Base-by-base conservation (phyloP, 2,113 vertebrate species). In the Anser brachyrhynchus region DNA sequence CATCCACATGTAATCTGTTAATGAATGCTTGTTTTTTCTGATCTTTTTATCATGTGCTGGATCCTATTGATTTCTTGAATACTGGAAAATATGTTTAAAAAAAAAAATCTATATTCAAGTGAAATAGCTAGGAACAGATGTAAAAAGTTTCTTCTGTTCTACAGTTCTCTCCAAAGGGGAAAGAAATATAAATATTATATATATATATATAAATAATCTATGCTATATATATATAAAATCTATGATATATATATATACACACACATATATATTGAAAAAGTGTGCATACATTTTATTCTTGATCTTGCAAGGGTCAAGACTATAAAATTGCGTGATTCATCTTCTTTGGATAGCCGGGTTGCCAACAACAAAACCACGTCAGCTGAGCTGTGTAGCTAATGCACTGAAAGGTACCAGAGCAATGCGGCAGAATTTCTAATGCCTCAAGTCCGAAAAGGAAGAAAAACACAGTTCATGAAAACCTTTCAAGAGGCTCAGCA, bases 301-400 rank as follows among this genome's bases (percentile, higher is more conserved):
- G 33, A 87, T 57, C 82, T 90, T 94, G 44, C 59, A 77, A 80
- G 10, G 26, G 73, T 16, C 41, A 86, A 74, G 82, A 76, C 43
- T 61, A 75, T 91, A 84, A 95, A 79, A 80, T 7, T 65, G 22
- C 17, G 81, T 87, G 49, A 94, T 75, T 92, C 71, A 74, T 59
- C 39, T 67, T 14, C 25, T 64, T 65, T 71, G 52, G 69, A 87
- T 83, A 96, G 86, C n/a, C 28, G 37, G 14, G 12, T 92, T 90
- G 77, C 41, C 35, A 84, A 65, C 43, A 29, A 49, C 9, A 92
- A 94, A 96, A 74, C 10, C 20, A 71, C 46, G 10, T 7, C 79
- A 75, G 59, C 43, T 28, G 7, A 82, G 9, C 28, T 41, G 31
- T 8, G 62, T 46, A 91, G 33, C 41, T 73, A 81, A 82, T 54